phyloP scores from a whole-genome alignment of 2,888 invertebrate species.

The Lithophane socia region DNA sequence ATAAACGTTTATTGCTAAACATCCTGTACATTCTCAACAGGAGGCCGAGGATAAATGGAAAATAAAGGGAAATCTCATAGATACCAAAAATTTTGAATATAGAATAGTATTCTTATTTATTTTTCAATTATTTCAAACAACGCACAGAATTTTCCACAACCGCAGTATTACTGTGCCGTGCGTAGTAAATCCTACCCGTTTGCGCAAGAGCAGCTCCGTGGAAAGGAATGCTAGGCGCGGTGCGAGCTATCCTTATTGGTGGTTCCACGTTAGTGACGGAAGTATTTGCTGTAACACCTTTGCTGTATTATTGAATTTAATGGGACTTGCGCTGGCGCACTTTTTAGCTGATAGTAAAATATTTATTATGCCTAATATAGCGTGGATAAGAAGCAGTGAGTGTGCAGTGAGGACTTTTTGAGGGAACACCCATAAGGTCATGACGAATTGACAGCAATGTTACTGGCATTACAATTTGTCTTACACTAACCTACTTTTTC shows the following conservation, averaged over 20 bases:
- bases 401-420: background rate
- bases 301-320: conserved; percentile 3
- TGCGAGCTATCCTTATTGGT: conserved; percentile 74
- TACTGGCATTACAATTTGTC: no score
- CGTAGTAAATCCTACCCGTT: conserved; percentile 73
- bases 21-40: background rate
- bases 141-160: background rate
- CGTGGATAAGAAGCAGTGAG: background rate
- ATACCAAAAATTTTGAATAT: background rate
- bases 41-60: background rate
- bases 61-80: no score
- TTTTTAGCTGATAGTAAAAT: background rate
- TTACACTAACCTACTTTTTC: background rate
- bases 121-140: background rate
- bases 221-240: conserved; percentile 82
- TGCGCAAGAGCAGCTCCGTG: conserved; percentile 78
- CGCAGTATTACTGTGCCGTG: conserved; percentile 59
- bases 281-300: conserved; percentile 39
- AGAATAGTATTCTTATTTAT: background rate
- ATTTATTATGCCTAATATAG: no score
- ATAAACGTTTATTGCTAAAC: no score
- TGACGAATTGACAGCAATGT: background rate
- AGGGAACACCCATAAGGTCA: no score
- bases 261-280: conserved; percentile 57
- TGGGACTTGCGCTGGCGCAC: background rate